phyloP scores from a whole-genome alignment of 2,797 vertebrate genomes.

The Sylvia borin region DNA sequence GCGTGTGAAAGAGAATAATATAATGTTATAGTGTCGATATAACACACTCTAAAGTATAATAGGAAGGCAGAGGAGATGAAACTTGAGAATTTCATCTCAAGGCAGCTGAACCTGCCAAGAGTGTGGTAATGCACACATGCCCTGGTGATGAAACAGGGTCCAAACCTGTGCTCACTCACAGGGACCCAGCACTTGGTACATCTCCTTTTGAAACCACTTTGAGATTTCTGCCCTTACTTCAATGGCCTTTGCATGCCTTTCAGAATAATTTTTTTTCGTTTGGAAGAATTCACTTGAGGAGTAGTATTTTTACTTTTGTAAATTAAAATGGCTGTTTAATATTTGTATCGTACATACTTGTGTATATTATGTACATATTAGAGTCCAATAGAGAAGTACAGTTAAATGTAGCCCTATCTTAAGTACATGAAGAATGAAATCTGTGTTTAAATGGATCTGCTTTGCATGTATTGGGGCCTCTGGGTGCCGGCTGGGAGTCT shows the following conservation, averaged over 20 bases:
- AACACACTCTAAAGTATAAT: not conserved
- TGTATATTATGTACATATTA: not conserved
- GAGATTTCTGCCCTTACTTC: not conserved
- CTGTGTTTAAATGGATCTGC: not conserved
- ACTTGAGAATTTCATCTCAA: not conserved
- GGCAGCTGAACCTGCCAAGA: not conserved
- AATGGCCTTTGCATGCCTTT: not conserved
- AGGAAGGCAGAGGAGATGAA: not conserved
- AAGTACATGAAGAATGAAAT: not conserved
- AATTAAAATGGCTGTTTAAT: not conserved
- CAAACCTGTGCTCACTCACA: not conserved
- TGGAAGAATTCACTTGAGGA: not conserved
- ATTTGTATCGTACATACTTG: not conserved
- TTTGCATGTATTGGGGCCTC: not conserved
- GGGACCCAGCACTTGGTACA: not conserved
- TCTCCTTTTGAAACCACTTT: not conserved
- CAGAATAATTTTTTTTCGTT: not conserved
- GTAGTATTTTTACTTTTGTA: not conserved
- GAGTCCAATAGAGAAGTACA: not conserved
- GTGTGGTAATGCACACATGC: fast-evolving
- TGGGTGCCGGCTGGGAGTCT: constrained; percentile 17
- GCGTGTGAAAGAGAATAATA: not conserved
- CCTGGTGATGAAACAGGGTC: not conserved
- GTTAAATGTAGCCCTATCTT: not conserved
- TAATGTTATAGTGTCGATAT: not conserved